Evolutionary conservation across 1,140 invertebrate species (phyloP).

Genomic region (Drosophila auraria): DNA sequence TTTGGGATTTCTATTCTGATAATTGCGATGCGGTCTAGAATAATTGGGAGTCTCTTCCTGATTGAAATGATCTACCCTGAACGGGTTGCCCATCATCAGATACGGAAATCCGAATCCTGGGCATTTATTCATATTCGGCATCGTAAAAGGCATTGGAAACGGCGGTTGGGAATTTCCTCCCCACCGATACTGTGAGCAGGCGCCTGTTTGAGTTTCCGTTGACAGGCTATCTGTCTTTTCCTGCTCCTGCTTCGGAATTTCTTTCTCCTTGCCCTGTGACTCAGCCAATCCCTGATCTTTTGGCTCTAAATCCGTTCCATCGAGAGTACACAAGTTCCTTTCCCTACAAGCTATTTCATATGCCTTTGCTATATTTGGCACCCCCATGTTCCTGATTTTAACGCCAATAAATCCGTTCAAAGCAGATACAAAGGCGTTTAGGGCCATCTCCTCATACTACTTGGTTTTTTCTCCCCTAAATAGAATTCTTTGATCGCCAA

Average conservation of each 20-base stretch:
- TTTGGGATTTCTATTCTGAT: neutral
- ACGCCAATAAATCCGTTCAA: neutral
- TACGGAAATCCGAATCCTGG: neutral
- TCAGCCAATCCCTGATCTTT: neutral
- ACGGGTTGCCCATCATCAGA: constrained; percentile 12
- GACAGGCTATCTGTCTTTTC: neutral
- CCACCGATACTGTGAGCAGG: neutral
- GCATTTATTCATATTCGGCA: constrained; percentile 1
- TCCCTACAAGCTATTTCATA: constrained; percentile 11
- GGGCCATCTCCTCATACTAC: neutral
- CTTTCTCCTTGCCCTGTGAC: neutral
- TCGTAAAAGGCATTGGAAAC: constrained; percentile 1
- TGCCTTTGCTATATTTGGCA: neutral
- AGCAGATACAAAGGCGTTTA: neutral
- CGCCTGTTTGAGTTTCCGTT: neutral
- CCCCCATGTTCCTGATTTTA: neutral
- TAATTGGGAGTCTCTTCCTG: neutral
- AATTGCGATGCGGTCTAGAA: neutral
- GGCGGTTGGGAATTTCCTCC: neutral
- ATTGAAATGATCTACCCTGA: neutral
- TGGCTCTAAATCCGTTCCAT: neutral
- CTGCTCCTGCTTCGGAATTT: neutral
- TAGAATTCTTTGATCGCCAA: neutral
- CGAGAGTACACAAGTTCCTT: neutral
- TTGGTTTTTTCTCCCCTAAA: neutral